These are phyloP conservation scores for Acromyrmex heyeri DNA, from an alignment of 1,140 invertebrate genomes.

Conservation along the genomic window DNA sequence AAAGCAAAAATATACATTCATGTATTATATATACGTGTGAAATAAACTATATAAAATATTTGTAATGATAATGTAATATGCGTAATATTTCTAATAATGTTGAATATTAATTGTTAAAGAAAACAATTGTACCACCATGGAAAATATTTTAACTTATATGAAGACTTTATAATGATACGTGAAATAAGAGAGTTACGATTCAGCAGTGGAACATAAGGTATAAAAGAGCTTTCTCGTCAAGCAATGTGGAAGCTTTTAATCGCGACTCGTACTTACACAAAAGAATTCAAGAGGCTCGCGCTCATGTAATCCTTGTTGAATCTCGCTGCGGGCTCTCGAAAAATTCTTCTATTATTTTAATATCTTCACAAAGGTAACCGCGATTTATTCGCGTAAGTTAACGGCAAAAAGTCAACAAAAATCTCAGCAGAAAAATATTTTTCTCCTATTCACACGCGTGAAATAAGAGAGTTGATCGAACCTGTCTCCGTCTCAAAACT, in stretches of 20 bases:
- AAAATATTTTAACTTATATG: constrained; percentile 4
- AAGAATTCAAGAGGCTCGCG: constrained; percentile 41
- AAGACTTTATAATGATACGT: constrained; percentile 25
- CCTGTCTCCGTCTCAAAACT: not conserved
- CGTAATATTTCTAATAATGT: not conserved
- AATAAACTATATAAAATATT: not conserved
- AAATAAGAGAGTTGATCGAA: constrained; percentile 30
- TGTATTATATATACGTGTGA: not conserved
- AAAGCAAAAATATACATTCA: not conserved
- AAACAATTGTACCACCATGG: not conserved
- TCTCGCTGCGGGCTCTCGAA: constrained; percentile 13
- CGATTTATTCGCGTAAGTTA: constrained; percentile 2
- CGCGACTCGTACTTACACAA: constrained; percentile 16
- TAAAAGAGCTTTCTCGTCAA: constrained; percentile 20
- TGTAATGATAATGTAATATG: not conserved
- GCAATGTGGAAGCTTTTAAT: constrained; percentile 54
- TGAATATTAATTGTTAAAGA: constrained; percentile 4
- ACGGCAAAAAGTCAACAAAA: constrained; percentile 13
- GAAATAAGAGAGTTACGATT: constrained; percentile 29
- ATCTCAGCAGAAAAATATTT: constrained; percentile 46
- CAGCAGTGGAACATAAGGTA: constrained; percentile 11
- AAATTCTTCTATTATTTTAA: constrained; percentile 56
- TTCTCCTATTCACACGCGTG: constrained; percentile 15
- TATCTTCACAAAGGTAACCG: constrained; percentile 4
- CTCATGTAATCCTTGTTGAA: constrained; percentile 44